Conservation (phyloP, 2,113 vertebrate genomes). For the Xenotilapia caudafasciata region DNA sequence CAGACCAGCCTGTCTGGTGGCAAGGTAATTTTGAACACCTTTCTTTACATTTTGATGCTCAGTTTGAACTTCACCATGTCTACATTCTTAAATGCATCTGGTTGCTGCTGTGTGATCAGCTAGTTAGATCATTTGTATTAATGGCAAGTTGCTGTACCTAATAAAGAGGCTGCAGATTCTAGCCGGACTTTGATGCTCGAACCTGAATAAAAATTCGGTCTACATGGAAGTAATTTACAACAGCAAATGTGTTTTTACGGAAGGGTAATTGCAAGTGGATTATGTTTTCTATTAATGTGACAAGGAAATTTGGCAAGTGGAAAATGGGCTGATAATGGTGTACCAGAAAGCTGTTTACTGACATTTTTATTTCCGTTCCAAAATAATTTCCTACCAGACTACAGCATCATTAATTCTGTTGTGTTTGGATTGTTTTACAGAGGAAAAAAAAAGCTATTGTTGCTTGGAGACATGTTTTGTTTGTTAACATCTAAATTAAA, state of each 20-base stretch:
- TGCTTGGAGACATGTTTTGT: background rate
- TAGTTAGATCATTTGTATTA: background rate
- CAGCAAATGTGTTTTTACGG: background rate
- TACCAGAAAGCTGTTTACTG: background rate
- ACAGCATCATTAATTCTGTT: background rate
- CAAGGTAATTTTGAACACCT: accelerated
- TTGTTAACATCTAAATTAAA: background rate
- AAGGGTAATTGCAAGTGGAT: background rate
- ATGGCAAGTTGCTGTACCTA: background rate
- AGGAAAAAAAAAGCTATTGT: accelerated
- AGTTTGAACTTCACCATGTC: background rate
- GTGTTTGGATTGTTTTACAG: background rate
- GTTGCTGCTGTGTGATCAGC: background rate
- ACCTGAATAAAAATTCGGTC: background rate
- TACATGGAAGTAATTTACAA: background rate
- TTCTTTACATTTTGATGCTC: background rate
- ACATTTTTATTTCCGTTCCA: background rate
- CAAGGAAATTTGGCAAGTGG: background rate
- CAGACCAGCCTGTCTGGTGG: accelerated
- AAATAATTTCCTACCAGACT: background rate
- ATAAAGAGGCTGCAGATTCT: background rate
- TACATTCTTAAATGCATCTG: background rate
- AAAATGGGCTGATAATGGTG: background rate
- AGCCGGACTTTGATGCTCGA: background rate
- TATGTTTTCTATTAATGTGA: background rate